Conservation (phyloP, 2,888 invertebrate genomes). For the Melipona bicolor region DNA sequence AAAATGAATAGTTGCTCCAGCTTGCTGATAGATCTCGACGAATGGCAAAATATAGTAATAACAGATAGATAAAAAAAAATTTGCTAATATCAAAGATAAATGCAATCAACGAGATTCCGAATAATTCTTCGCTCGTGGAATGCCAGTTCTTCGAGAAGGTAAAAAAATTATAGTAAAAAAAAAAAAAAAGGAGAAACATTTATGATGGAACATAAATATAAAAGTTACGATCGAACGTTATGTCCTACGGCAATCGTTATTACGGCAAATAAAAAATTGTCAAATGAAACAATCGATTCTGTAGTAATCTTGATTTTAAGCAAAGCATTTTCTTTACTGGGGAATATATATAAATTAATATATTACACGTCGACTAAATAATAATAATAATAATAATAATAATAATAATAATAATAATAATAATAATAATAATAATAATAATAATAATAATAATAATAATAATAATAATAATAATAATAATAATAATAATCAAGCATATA, state of each 20-base stretch:
- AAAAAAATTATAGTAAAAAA: background rate
- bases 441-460: slow-evolving; percentile 35
- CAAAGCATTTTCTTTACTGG: slow-evolving; percentile 47
- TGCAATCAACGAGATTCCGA: background rate
- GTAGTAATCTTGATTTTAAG: slow-evolving; percentile 73
- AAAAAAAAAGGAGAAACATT: background rate
- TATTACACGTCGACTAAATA: slow-evolving; percentile 69
- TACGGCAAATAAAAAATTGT: slow-evolving; percentile 2
- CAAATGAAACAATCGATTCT: slow-evolving; percentile 36
- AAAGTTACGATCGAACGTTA: background rate
- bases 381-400: slow-evolving; percentile 5
- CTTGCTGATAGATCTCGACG: background rate
- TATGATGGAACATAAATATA: background rate
- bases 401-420: background rate
- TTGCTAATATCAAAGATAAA: slow-evolving; percentile 1
- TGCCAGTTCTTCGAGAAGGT: background rate
- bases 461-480: slow-evolving; percentile 4
- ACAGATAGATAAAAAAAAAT: background rate
- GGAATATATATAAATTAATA: slow-evolving; percentile 73
- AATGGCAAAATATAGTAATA: background rate
- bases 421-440: slow-evolving; percentile 35
- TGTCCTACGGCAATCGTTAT: background rate
- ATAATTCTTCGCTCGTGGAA: background rate
- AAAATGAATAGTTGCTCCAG: background rate
- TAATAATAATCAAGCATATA: slow-evolving; percentile 65